Conservation (phyloP, 2,113 vertebrate genomes). For the Hydropotes inermis region DNA sequence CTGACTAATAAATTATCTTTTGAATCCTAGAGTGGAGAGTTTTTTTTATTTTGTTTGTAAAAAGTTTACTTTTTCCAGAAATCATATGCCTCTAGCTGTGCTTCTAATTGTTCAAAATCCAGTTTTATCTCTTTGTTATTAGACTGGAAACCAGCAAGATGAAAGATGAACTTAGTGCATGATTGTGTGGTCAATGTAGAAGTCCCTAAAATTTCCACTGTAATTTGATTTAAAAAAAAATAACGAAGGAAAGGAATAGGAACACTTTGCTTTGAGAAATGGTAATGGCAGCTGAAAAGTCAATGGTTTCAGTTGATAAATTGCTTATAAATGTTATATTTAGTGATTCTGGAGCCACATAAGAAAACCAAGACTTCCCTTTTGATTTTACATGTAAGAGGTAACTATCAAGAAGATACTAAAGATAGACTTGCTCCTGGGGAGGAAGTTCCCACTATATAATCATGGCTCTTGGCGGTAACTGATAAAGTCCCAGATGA, state of each 20-base stretch:
- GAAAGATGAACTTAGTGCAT: not conserved
- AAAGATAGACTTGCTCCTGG: conserved; percentile 52
- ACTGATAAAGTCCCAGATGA: conserved; percentile 82
- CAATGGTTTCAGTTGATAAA: conserved; percentile 49
- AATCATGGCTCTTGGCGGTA: conserved; percentile 77
- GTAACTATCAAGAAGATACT: conserved; percentile 60
- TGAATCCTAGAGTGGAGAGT: not conserved
- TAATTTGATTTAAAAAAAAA: conserved; percentile 30
- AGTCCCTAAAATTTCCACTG: not conserved
- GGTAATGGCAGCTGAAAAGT: conserved; percentile 20
- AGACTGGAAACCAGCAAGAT: not conserved
- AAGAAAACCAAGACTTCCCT: conserved; percentile 56
- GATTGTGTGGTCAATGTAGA: not conserved
- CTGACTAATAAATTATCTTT: conserved; percentile 57
- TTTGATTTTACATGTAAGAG: conserved; percentile 70
- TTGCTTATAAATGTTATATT: conserved; percentile 63
- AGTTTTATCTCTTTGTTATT: not conserved
- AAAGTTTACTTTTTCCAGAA: conserved; percentile 37
- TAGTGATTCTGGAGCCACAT: conserved; percentile 59
- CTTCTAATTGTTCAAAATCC: not conserved
- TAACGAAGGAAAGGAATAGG: not conserved
- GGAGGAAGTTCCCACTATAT: conserved; percentile 66
- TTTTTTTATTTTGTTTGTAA: conserved; percentile 44
- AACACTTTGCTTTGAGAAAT: conserved; percentile 39
- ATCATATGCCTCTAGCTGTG: not conserved